Base-by-base conservation (phyloP, 2,888 invertebrate species). In the Pasiphila rectangulata region DNA sequence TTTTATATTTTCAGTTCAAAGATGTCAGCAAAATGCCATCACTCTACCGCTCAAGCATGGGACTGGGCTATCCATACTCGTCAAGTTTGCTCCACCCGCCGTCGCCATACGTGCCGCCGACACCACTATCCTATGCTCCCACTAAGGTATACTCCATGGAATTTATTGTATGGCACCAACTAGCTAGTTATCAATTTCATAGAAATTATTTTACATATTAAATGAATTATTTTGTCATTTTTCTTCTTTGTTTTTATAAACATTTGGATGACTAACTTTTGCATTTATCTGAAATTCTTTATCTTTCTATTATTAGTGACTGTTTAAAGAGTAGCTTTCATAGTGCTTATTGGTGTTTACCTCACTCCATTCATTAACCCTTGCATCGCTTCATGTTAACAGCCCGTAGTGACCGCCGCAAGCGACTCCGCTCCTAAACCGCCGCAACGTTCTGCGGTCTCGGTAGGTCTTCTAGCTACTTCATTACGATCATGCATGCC, bases 81-180 rank as follows among this genome's bases (percentile, higher is more conserved):
- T 92, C 95, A 12, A 92, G 96, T 51, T 85, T 96, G 44, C 86
- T 96, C 53, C 96, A 95, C 84, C 94, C 95, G 30, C 91, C 95
- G 16, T 95, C 96, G 39, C 96, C 97, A 5, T 97, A 97, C 80
- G 95, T 94, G 67, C 96, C 96, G 51, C 96, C 97, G 19, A 94
- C 94, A 75, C 96, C 96, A 71, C 88, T 96, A 61, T 93, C 96
- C 24, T 96, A 96, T 79, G 94, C 96, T 64, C 96, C 96, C 67
- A 96, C 96, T 69, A 96, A 96, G 94, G 97, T 96, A 90, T 80
- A 21, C 15, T 10, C 6, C 15, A 15, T 10, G n/a, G n/a, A n/a
- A n/a, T n/a, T n/a, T n/a, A n/a, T n/a, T n/a, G n/a, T n/a, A n/a
- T n/a, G 30, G 30, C 35, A 36, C 41, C 17, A 25, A 34, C 12